Evolutionary conservation across 2,797 vertebrate species (phyloP).

Genomic region (Enteromius anoplus): DNA sequence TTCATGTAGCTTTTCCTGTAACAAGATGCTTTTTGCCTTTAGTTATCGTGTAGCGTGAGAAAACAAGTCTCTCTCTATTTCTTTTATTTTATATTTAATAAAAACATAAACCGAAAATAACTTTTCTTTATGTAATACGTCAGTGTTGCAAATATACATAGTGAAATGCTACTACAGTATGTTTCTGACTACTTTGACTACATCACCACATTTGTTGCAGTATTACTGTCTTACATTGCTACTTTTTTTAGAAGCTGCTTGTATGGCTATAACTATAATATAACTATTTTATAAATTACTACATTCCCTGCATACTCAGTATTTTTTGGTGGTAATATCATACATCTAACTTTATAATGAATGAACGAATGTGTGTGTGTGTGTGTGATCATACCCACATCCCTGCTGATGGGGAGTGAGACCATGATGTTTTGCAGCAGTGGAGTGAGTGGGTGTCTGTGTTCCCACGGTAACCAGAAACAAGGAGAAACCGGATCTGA

Average conservation of each 20-base stretch:
- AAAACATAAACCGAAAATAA: too few relatives aligned
- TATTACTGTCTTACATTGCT: neutral
- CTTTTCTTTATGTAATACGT: too few relatives aligned
- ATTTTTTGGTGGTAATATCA: neutral
- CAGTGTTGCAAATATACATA: neutral
- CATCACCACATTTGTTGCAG: neutral
- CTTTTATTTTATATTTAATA: too few relatives aligned
- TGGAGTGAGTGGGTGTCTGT: conserved; percentile 36
- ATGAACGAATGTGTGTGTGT: neutral
- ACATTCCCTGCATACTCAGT: neutral
- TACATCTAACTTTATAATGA: neutral
- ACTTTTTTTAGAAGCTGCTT: neutral
- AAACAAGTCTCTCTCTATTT: neutral
- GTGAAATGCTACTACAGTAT: neutral
- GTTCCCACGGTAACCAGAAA: conserved; percentile 44
- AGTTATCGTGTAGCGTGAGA: neutral
- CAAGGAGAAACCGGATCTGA: neutral
- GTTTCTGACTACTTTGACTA: neutral
- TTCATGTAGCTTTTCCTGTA: neutral
- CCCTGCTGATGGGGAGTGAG: neutral
- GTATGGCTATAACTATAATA: neutral
- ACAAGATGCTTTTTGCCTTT: neutral
- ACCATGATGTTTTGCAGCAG: neutral
- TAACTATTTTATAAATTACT: neutral
- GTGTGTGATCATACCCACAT: neutral